Evolutionary conservation across 2,888 invertebrate genomes (phyloP), one percentile per base, ranked within the genome.

Genomic region (Calliphora vomitoria): DNA sequence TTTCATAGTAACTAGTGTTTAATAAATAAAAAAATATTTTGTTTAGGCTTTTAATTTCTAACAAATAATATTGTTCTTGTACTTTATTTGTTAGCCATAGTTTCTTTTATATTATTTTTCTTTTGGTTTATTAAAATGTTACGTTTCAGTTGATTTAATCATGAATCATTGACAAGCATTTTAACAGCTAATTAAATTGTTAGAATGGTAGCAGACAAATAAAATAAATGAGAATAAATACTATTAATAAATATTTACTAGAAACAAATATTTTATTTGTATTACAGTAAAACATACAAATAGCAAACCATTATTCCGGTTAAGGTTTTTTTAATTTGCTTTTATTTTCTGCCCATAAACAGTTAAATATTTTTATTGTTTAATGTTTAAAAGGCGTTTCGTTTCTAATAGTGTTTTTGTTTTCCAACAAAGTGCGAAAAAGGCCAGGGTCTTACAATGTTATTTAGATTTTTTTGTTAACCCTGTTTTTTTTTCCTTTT

Each of bases 401-500:
- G 55, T 47, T 76, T 62, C 44, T 74, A 38, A 68, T 11, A 31
- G 55, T 31, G 55, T 31, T 2, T 25, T 5, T 55, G 41, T 75
- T 10, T 75, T 68, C n/a, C n/a, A 38, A n/a, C 58, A 76, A 38
- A 62, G 47, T 82, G 71, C 38, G 41, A 81, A 87, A 87, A 84
- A 87, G 84, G 81, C 78, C 87, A 84, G 66, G 84, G 78, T 78
- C 78, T 82, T 38, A 25, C 35, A 76, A 76, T 11, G 47, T 64
- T 72, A n/a, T 20, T 58, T 58, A 8, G 0, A 64, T 81, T 72
- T 75, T 69, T 53, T 80, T 75, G n/a, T 71, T 13, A 53, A 31
- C 41, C 72, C 74, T 69, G 69, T 62, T 47, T 82, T 72, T 50
- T 25, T 25, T 38, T 55, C n/a, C 47, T 53, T 41, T 15, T 53